Percentiles rank a stretch among this genome's conserved stretches.
Evolutionary conservation across 1,140 invertebrate genomes (phyloP).

Genomic region (Cydia pomonella): DNA sequence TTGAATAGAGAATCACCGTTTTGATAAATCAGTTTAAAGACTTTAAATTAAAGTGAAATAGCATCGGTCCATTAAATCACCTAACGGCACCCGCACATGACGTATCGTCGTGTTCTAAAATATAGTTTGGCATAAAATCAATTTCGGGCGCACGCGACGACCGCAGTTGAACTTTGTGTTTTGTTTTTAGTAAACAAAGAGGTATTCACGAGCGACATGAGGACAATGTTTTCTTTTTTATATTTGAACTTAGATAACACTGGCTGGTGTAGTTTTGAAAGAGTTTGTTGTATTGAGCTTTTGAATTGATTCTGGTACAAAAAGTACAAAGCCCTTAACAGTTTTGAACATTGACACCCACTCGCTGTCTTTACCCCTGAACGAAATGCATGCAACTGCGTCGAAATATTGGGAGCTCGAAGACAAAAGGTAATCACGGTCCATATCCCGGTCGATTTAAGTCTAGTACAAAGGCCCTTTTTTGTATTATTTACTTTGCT

Average conservation of each 20-base stretch:
- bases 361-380: too few relatives aligned
- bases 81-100: background rate
- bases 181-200: conserved; percentile 44
- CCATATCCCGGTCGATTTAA: too few relatives aligned
- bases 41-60: too few relatives aligned
- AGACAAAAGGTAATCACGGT: too few relatives aligned
- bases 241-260: conserved; percentile 1
- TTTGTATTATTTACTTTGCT: background rate
- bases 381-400: too few relatives aligned
- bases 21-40: too few relatives aligned
- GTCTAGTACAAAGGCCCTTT: background rate
- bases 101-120: conserved; percentile 17
- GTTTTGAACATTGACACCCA: too few relatives aligned
- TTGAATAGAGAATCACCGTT: too few relatives aligned
- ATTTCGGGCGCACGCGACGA: conserved; percentile 29
- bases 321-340: background rate
- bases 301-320: background rate
- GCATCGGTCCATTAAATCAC: conserved; percentile 42
- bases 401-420: too few relatives aligned
- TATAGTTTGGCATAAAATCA: conserved; percentile 30
- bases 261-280: conserved; percentile 2
- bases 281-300: background rate
- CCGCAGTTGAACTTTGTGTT: conserved; percentile 37
- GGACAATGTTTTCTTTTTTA: conserved; percentile 33
- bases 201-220: conserved; percentile 38